Base-by-base conservation (phyloP, 1,140 invertebrate species). In the Bombus consobrinus region DNA sequence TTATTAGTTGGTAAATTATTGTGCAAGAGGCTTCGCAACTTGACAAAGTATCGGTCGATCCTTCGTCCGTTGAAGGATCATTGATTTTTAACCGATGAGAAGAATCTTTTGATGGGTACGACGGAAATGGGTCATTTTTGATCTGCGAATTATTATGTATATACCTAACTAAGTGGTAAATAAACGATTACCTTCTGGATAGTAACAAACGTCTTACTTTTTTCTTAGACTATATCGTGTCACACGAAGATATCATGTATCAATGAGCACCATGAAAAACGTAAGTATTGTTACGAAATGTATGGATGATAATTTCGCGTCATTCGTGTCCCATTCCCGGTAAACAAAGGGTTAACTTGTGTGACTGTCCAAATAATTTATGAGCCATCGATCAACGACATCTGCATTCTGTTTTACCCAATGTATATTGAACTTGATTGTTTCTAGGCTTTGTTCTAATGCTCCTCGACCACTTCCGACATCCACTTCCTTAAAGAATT, bases 341-440 rank as follows among this genome's bases (percentile, higher is more conserved):
- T 68, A 80, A 84, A 39, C 81, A n/a, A 84, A 72, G 77, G 74
- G 83, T 92, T 92, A 92, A 91, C 91, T 92, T 71, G 73, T 66
- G 43, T 66, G 32, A 83, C 66, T 37, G 66, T 93, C 93, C 76
- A 95, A 90, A 88, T 96, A 94, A 57, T 95, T 94, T n/a, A 93
- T 93, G 4, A 97, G 94, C 97, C 97, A 97, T 71, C 95, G 89
- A 85, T 96, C 95, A 47, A 97, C 95, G 62, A 94, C 93, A 4
- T 96, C 95, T n/a, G 96, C 96, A 89, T 97, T 97, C 62, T 96
- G 95, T 64, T 96, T 94, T 3, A 97, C 96, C 97, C 97, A 98
- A 81, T 97, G 96, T n/a, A 98, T 97, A 93, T 98, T 98, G 64
- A 97, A 96, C 89, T 96, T 96, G 81, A 98, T 97, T n/a, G 96